Evolutionary conservation across 2,888 invertebrate species (phyloP).

Genomic region (Trichogramma evanescens): DNA sequence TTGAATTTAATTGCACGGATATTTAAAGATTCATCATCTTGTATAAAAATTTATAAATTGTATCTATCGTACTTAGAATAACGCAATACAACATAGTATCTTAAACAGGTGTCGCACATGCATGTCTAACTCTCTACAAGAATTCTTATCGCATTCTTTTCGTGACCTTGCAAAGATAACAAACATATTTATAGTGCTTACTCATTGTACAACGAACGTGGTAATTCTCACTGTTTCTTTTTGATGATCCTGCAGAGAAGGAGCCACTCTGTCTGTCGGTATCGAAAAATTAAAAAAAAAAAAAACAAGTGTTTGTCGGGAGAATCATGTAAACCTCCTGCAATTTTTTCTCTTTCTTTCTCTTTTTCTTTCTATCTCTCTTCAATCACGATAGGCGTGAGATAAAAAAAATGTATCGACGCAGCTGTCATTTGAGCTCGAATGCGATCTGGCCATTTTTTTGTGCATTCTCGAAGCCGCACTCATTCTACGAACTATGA

Average conservation of each 20-base stretch:
- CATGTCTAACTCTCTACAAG: too few relatives aligned
- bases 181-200: too few relatives aligned
- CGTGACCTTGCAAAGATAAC: too few relatives aligned
- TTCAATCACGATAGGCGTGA: slow-evolving; percentile 7
- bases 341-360: slow-evolving; percentile 4
- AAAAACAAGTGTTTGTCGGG: slow-evolving; percentile 34
- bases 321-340: slow-evolving; percentile 30
- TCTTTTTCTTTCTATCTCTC: neutral
- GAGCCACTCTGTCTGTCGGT: slow-evolving; percentile 35
- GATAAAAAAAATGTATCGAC: slow-evolving; percentile 23
- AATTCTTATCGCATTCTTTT: too few relatives aligned
- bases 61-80: too few relatives aligned
- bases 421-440: slow-evolving; percentile 15
- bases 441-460: neutral
- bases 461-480: neutral
- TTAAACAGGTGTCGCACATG: too few relatives aligned
- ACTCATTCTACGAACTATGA: slow-evolving; percentile 18
- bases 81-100: too few relatives aligned
- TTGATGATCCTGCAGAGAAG: slow-evolving; percentile 3
- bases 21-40: too few relatives aligned
- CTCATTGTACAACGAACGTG: too few relatives aligned
- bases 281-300: slow-evolving; percentile 7
- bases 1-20: too few relatives aligned
- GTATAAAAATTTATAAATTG: too few relatives aligned
- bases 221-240: too few relatives aligned